Base-by-base conservation (phyloP, 1,140 invertebrate species). In the Habropoda laboriosa region DNA sequence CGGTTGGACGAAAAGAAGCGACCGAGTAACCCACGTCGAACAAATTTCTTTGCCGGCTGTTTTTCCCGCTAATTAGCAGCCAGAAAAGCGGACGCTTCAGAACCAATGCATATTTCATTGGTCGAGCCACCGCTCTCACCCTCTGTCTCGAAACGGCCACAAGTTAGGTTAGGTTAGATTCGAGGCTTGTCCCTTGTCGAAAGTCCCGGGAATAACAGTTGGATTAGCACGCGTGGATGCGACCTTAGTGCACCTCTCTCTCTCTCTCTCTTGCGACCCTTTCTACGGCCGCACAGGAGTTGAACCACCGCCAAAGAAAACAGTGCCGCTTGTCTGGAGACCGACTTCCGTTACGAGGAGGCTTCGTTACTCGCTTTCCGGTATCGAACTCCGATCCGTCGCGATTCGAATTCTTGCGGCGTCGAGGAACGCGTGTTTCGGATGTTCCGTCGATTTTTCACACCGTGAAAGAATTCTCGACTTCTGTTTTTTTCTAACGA, bases 151-250 rank as follows among this genome's bases (percentile, higher is more conserved):
- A 49, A 35, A 24, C 16, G 10, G 55, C 16, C 60, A 1, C 40
- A n/a, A 57, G 61, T 30, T 24, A 27, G 73, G 57, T 68, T 49
- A 42, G 57, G 81, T 72, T 58, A 57, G 64, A n/a, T 80, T 84
- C 82, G 72, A 77, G 82, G 64, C 55, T 72, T 60, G 81, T 72
- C 60, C 60, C 66, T 45, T 45, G 78, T 80, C 82, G 76, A 85
- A 78, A 85, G 83, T 85, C 82, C 61, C 51, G 72, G 70, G 81
- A 83, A 85, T 84, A 84, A 84, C 83, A 84, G 82, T 68, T 53
- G 82, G 83, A 85, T 85, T 85, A 85, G 78, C 78, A 78, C 42
- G 30, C 60, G 45, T 63, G 78, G 61, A 85, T 81, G 82, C 83
- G 77, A 49, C 82, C 58, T 84, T 80, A 80, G 80, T 80, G 60